Percentiles rank a stretch among this genome's conserved stretches.
Evolutionary conservation across 2,797 vertebrate genomes (phyloP).

Genomic region (Chlorospingus flavigularis): DNA sequence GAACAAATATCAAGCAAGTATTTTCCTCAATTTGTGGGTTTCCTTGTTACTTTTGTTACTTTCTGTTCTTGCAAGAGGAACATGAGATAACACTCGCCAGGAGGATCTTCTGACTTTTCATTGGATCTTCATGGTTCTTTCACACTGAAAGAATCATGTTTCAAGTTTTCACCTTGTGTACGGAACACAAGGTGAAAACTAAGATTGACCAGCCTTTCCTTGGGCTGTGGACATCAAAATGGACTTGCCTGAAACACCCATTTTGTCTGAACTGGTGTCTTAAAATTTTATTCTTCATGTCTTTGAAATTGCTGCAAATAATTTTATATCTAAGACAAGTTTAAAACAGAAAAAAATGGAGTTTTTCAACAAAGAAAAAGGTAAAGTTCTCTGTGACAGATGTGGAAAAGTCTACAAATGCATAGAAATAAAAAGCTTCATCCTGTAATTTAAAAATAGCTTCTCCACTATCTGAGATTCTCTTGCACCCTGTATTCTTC

Average conservation of each 20-base stretch:
- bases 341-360: fast-evolving
- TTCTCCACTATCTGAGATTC: not conserved
- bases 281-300: not conserved
- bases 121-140: not conserved
- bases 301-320: not conserved
- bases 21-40: not conserved
- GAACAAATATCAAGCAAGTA: not conserved
- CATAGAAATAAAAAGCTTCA: not conserved
- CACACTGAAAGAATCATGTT: not conserved
- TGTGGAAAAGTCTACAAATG: not conserved
- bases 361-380: not conserved
- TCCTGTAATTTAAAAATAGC: not conserved
- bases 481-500: not conserved
- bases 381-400: not conserved
- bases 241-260: fast-evolving
- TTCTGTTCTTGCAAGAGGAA: not conserved
- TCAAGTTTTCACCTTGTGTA: not conserved
- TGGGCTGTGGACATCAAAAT: not conserved
- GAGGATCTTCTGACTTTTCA: not conserved
- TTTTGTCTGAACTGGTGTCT: not conserved
- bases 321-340: not conserved
- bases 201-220: not conserved
- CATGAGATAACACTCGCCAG: not conserved
- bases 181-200: not conserved
- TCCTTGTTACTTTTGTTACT: not conserved